Evolutionary conservation across 2,113 vertebrate species (phyloP), one percentile per base, ranked within the genome.

Genomic region (Cettia cetti): DNA sequence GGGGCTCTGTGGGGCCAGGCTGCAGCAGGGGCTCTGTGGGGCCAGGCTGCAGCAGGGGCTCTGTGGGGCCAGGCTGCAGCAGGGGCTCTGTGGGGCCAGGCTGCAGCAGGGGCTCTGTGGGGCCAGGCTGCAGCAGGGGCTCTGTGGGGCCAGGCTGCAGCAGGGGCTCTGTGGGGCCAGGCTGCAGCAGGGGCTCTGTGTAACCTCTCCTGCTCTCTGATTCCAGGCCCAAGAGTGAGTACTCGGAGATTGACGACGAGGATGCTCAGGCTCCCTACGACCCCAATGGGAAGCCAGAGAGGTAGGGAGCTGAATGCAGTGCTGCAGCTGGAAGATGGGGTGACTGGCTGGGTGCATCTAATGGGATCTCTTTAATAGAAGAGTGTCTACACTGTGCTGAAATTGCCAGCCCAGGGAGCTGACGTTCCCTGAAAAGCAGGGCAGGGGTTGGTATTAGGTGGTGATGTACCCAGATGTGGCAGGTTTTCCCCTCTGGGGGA

Each of bases 141-240:
- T 53, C 40, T 8, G 18, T 30, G 70, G 12, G 45, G 15, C 50
- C 64, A 42, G 3, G 14, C 50, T 54, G 70, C n/a, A n/a, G n/a
- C n/a, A 11, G 40, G 13, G 45, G 15, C 4, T 9, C 37, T 5
- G 5, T 28, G 49, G 31, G 19, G 40, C 37, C 35, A 11, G 59
- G 33, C 50, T 47, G 22, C 50, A 30, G n/a, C 14, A 1, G 3
- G 16, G 45, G 12, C 35, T 90, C 11, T 15, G 0, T 44, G 37
- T 92, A 5, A 90, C 65, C 47, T 76, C 22, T 31, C 30, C 69
- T 81, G n/a, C 81, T 91, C 66, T 92, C 86, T 94, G 40, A 28
- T 95, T 44, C 35, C 90, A 99, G 99, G 99, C 99, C 99, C 4
- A 99, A 99, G 98, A 99, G 99, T 6, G 99, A 99, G 85, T 99